phyloP scores from a whole-genome alignment of 2,888 invertebrate species.

The Acanthosepion lycidas region DNA sequence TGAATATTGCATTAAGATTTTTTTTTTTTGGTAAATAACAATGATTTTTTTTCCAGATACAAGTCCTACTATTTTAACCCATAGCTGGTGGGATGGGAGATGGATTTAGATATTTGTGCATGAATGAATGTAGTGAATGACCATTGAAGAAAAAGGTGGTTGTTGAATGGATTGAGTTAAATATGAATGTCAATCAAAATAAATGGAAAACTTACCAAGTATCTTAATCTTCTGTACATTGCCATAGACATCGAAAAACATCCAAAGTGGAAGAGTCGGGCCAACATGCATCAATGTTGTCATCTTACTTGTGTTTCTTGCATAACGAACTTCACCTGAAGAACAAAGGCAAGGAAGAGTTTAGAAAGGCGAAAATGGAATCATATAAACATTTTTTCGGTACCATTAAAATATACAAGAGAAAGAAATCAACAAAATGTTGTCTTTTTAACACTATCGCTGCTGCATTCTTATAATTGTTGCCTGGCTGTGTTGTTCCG shows the following conservation, averaged over 20 bases:
- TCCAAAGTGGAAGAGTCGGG: conserved; percentile 92
- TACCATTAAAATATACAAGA: neutral
- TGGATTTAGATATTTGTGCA: too few relatives aligned
- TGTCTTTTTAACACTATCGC: too few relatives aligned
- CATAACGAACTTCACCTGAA: conserved; percentile 79
- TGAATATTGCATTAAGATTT: too few relatives aligned
- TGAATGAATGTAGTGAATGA: too few relatives aligned
- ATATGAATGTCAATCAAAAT: neutral
- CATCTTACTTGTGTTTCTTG: conserved; percentile 87
- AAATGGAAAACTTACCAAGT: conserved; percentile 71
- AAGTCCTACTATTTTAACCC: too few relatives aligned
- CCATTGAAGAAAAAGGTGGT: neutral
- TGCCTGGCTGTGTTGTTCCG: too few relatives aligned
- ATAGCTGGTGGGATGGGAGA: too few relatives aligned
- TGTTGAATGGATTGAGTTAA: neutral
- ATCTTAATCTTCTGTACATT: conserved; percentile 87
- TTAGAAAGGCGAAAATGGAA: neutral
- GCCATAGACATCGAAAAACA: conserved; percentile 96
- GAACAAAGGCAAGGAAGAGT: conserved; percentile 45
- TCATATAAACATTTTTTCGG: neutral
- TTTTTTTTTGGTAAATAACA: too few relatives aligned
- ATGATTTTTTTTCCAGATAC: too few relatives aligned
- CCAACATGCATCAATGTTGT: conserved; percentile 95
- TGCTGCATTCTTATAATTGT: too few relatives aligned
- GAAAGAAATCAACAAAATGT: neutral